Evolutionary conservation across 2,888 invertebrate genomes (phyloP).

Genomic region (Trisateles emortualis): DNA sequence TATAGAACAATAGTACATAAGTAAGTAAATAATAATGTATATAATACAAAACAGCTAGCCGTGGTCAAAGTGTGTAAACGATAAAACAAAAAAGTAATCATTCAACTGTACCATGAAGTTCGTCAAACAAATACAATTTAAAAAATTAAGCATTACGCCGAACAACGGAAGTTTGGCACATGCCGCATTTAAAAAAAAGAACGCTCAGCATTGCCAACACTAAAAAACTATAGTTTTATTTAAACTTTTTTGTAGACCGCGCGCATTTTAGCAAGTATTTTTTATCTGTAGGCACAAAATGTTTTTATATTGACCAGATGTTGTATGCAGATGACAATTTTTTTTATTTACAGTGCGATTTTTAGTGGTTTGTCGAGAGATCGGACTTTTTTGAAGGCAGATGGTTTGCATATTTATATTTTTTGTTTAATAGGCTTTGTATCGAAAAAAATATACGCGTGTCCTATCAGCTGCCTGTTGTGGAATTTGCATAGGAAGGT

Average conservation of each 20-base stretch:
- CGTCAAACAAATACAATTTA: slow-evolving; percentile 36
- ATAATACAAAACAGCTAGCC: background rate
- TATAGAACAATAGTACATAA: background rate
- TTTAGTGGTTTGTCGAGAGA: slow-evolving; percentile 77
- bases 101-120: slow-evolving; percentile 26
- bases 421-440: slow-evolving; percentile 53
- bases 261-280: slow-evolving; percentile 78
- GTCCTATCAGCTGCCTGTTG: slow-evolving; percentile 48
- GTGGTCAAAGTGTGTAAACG: slow-evolving; percentile 23
- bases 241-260: slow-evolving; percentile 57
- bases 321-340: slow-evolving; percentile 86
- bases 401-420: slow-evolving; percentile 73
- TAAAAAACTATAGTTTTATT: slow-evolving; percentile 67
- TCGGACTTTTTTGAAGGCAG: slow-evolving; percentile 76
- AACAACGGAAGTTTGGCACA: slow-evolving; percentile 77
- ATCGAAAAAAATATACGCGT: slow-evolving; percentile 47
- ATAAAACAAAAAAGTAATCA: slow-evolving; percentile 13
- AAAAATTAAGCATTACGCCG: slow-evolving; percentile 39
- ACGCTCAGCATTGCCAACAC: slow-evolving; percentile 56
- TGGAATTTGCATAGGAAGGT: slow-evolving; percentile 44
- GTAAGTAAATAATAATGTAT: background rate
- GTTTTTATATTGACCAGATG: slow-evolving; percentile 82
- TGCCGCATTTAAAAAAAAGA: slow-evolving; percentile 72
- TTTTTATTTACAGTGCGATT: slow-evolving; percentile 76
- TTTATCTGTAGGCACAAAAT: slow-evolving; percentile 65